Evolutionary conservation across 2,113 vertebrate species (phyloP), one percentile per base, ranked within the genome.

Genomic region (Piprites chloris): DNA sequence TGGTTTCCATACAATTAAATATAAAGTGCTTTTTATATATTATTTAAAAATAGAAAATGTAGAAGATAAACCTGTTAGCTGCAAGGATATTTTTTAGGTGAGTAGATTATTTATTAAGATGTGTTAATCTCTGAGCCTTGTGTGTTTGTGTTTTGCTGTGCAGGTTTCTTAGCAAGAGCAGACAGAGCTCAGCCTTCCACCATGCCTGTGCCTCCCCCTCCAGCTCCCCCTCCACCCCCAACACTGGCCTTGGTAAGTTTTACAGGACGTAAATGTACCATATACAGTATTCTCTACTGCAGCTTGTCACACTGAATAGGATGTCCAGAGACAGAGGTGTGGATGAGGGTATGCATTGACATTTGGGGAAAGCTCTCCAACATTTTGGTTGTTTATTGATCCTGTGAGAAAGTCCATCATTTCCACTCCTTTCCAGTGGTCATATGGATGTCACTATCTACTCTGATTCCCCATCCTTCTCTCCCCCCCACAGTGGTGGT

Each of bases 151-250:
- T 72, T 76, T 90, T 94, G n/a, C 82, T 95, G 44, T 87, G 76
- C 94, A 98, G 98, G 89, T 96, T 96, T 96, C 87, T 94, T 84
- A 88, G 86, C 68, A 81, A 94, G 80, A 94, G 88, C 92, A 80
- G 96, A 95, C 84, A 84, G 81, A 96, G 69, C 87, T 58, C 93
- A 96, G 97, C 91, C 75, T 58, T 94, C 87, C 96, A 98, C 97
- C 97, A 99, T 99, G 99, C 99, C 99, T 0, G 98, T 98, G 63
- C 99, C 99, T 44, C 99, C 99, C 9, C 98, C 97, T 24, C 99
- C 98, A 5, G 98, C 98, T 17, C 98, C 99, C 4, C 98, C 98
- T 5, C 99, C 99, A 0, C 99, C 99, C 8, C 99, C 99, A 53
- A 99, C 99, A 5, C 91, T 99, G 55, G 58, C 98, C 68, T 12